Base-by-base conservation (phyloP, 1,140 invertebrate species). In the Drosophila lowei region DNA sequence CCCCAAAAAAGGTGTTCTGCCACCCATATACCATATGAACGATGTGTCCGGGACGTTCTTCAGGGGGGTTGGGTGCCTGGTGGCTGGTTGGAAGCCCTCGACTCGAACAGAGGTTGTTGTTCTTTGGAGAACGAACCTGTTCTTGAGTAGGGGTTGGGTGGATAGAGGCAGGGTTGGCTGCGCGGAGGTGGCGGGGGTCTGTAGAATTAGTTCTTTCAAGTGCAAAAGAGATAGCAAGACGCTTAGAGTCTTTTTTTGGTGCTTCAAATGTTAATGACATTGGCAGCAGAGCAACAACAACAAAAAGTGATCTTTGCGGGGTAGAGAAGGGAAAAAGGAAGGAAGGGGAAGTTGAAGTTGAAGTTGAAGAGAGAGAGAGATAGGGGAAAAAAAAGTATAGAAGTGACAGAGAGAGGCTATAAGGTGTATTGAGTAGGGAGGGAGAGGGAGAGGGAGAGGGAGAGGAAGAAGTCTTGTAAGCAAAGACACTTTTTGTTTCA, bases 401-500 rank as follows among this genome's bases (percentile, higher is more conserved):
- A 57, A 46, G 30, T 56, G 57, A 65, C 34, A 15, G 3, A 38
- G 11, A 13, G 11, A 13, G 11, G 34, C 11, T 13, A 38, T 13
- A 38, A 34, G 30, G 30, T 38, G 34, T 13, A 5, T 38, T 5
- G 30, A 28, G 7, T 28, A 28, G 25, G 2, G 18, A 1, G 18
- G 2, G 18, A 18, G 18, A 18, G 18, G 18, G 23, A 3, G 23
- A 30, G 3, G 8, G 30, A 9, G 30, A 9, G 8, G 0, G 8
- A 9, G 30, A 7, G 7, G 11, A 15, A 25, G 42, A 13, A 47
- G 42, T 52, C 56, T 53, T 47, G 54, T 54, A 63, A 68, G 73
- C 57, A 70, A 75, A 77, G 71, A 77, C 66, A 77, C 75, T 77
- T 77, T 77, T 77, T 77, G 75, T 77, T 74, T 77, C 75, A 74